Base-by-base conservation (phyloP, 2,113 vertebrate genomes). In the Gobiocypris rarus region DNA sequence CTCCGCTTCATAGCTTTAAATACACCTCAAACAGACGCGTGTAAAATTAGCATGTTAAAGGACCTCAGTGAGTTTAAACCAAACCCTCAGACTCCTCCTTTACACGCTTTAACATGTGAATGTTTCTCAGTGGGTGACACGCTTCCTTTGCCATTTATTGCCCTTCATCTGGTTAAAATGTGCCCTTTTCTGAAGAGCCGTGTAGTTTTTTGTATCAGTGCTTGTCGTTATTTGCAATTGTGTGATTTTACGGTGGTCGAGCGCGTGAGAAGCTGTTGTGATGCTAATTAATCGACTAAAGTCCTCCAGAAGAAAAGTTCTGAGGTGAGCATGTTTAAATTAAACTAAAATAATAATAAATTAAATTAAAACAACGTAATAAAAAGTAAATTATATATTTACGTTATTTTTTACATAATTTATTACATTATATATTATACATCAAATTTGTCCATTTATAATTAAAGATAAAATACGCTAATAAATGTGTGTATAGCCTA, bases 141-240 rank as follows among this genome's bases (percentile, higher is more conserved):
- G 10, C 59, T 5, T 74, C 4, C 79, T 61, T 8, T 43, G 89
- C 91, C 88, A 91, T 93, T 93, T 94, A 94, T 94, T 93, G 81
- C 88, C 1, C 58, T 81, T 85, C 93, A 93, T 92, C 93, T 93
- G 94, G 90, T 94, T 93, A 87, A 94, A 92, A 94, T 91, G 94
- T 93, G 71, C 87, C 90, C 83, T 86, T 92, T 92, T 94, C 91
- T 93, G 78, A 84, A 77, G 63, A 86, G 75, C 38, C 92, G 88
- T 94, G 94, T 95, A 86, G 79, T 83, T 85, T 84, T 83, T 94
- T 93, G 93, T 94, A 38, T 0, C 34, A 5, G 8, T 34, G 45
- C 92, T 89, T 93, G 92, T 95, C 90, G 83, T 89, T 92, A 92
- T 93, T 93, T 92, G 92, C 91, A 86, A 88, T 86, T 87, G 90